Conservation (phyloP, 2,797 vertebrate genomes). For the Falco naumanni region DNA sequence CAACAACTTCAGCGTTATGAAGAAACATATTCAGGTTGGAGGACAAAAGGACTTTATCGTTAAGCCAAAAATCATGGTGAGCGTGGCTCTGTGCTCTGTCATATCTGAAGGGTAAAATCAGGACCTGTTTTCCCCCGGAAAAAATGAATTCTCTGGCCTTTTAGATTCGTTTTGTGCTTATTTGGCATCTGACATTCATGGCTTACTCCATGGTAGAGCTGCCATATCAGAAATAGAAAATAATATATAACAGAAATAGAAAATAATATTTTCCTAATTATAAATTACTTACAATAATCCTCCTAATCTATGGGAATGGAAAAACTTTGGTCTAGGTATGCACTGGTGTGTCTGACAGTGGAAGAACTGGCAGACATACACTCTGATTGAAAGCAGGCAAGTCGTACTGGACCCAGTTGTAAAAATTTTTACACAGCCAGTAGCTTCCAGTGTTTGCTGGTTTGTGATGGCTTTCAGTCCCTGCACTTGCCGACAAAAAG, state of each 20-base stretch:
- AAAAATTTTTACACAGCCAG: neutral
- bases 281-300: neutral
- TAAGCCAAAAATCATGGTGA: slow-evolving; percentile 93
- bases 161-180: neutral
- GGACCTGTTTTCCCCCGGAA: neutral
- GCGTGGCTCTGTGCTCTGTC: neutral
- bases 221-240: neutral
- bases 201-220: neutral
- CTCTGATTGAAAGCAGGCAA: neutral
- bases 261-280: neutral
- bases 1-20: slow-evolving; percentile 97
- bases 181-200: neutral
- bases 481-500: neutral
- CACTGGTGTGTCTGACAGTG: neutral
- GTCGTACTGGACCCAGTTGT: neutral
- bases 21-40: slow-evolving; percentile 93
- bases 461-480: neutral
- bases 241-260: neutral
- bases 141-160: neutral
- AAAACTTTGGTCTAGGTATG: neutral
- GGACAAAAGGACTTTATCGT: slow-evolving; percentile 91
- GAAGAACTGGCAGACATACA: neutral
- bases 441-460: neutral
- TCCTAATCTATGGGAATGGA: neutral
- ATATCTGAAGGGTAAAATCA: neutral